Conservation (phyloP, 1,140 invertebrate species). For the Macrobrachium nipponense region DNA sequence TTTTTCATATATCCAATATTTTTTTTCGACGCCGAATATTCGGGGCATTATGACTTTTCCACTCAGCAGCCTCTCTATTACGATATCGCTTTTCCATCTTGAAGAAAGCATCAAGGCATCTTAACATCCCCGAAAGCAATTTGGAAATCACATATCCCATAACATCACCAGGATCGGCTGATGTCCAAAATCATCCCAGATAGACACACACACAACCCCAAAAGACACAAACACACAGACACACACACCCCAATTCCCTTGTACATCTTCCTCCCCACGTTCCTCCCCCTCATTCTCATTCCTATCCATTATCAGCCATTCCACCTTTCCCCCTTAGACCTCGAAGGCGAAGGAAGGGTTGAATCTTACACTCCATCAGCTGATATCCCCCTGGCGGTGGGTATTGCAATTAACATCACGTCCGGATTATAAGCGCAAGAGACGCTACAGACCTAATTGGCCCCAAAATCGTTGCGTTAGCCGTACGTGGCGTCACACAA, state of each 20-base stretch:
- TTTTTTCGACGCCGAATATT: no score
- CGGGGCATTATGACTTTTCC: no score
- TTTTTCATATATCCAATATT: no score
- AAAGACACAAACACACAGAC: background rate
- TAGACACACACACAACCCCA: background rate
- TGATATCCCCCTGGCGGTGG: slow-evolving; percentile 39
- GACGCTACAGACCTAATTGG: background rate
- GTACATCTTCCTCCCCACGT: background rate
- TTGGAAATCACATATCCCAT: no score
- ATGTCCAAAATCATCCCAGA: no score
- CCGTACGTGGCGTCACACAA: background rate
- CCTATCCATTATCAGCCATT: background rate
- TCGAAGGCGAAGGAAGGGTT: slow-evolving; percentile 39
- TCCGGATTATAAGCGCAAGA: slow-evolving; percentile 10
- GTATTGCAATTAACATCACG: slow-evolving; percentile 41
- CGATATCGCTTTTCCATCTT: no score
- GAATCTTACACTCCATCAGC: slow-evolving; percentile 52
- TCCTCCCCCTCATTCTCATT: background rate
- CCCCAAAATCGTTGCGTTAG: background rate
- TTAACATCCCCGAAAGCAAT: no score
- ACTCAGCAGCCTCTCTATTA: no score
- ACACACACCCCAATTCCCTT: slow-evolving; percentile 4
- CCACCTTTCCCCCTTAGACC: background rate
- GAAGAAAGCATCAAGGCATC: no score
- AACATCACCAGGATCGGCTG: no score